Evolutionary conservation across 2,888 invertebrate genomes (phyloP).

Genomic region (Himalopsyche tibetana): DNA sequence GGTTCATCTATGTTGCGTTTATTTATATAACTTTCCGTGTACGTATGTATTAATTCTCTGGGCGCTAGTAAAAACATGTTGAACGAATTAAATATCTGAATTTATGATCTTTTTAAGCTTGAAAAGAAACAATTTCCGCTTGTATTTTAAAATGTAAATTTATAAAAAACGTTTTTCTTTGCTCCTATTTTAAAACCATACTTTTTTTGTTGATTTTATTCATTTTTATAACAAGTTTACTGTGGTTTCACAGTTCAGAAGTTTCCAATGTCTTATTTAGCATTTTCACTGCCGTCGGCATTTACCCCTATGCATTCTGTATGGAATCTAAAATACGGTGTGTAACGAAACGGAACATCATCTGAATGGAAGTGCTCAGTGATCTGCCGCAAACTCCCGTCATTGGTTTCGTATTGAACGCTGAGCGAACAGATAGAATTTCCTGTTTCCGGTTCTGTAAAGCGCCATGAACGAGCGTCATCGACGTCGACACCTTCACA

Average conservation of each 20-base stretch:
- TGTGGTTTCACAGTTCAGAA: background rate
- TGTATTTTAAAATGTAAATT: too few relatives aligned
- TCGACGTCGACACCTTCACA: conserved; percentile 11
- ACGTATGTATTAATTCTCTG: too few relatives aligned
- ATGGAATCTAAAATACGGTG: background rate
- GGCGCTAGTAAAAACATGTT: too few relatives aligned
- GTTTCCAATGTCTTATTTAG: background rate
- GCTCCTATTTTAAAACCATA: too few relatives aligned
- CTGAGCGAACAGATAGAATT: conserved; percentile 14
- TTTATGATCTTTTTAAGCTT: too few relatives aligned
- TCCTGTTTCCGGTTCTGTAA: conserved; percentile 34
- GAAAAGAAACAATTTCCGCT: too few relatives aligned
- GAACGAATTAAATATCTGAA: too few relatives aligned
- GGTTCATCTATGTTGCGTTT: background rate
- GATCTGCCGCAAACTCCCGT: conserved; percentile 29
- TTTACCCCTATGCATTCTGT: background rate
- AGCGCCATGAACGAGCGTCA: conserved; percentile 6
- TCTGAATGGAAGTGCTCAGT: conserved; percentile 19
- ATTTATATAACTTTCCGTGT: too few relatives aligned
- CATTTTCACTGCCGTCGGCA: background rate
- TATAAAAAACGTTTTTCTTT: too few relatives aligned
- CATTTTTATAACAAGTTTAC: background rate
- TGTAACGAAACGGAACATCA: conserved; percentile 13
- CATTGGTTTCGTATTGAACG: conserved; percentile 27
- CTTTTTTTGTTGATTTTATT: background rate